phyloP scores from a whole-genome alignment of 2,888 invertebrate genomes.

The Phalera bucephala region DNA sequence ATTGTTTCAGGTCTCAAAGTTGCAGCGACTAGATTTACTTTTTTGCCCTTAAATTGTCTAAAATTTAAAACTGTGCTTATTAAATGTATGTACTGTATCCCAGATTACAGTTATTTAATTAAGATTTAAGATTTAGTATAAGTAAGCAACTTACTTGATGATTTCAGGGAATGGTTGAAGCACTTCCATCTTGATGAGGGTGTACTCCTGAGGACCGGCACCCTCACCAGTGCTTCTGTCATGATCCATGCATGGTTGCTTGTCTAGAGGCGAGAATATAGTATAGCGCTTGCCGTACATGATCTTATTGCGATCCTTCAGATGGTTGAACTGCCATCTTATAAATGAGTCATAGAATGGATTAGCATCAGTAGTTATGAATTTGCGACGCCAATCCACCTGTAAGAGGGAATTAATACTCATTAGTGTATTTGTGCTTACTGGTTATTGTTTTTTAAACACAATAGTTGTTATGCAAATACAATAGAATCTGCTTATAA shows the following conservation, averaged over 20 bases:
- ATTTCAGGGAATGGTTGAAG: constrained; percentile 87
- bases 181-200: constrained; percentile 96
- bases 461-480: too few relatives aligned
- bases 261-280: constrained; percentile 97
- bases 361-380: constrained; percentile 99
- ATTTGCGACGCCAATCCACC: constrained; percentile 99
- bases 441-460: too few relatives aligned
- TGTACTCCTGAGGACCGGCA: constrained; percentile 99
- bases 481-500: too few relatives aligned
- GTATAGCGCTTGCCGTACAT: constrained; percentile 98
- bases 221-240: constrained; percentile 98
- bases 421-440: too few relatives aligned
- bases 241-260: constrained; percentile 99
- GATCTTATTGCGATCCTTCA: constrained; percentile 94
- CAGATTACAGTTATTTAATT: too few relatives aligned
- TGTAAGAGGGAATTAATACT: too few relatives aligned
- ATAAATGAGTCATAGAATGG: constrained; percentile 99
- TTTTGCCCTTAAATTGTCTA: constrained; percentile 78
- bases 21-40: constrained; percentile 95
- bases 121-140: constrained; percentile 26
- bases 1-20: constrained; percentile 99
- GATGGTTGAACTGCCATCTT: constrained; percentile 96
- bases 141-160: constrained; percentile 81
- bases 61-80: constrained; percentile 26
- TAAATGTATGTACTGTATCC: too few relatives aligned